Evolutionary conservation across 2,888 invertebrate genomes (phyloP), one percentile per base, ranked within the genome.

Genomic region (Rhyacophila evoluta): DNA sequence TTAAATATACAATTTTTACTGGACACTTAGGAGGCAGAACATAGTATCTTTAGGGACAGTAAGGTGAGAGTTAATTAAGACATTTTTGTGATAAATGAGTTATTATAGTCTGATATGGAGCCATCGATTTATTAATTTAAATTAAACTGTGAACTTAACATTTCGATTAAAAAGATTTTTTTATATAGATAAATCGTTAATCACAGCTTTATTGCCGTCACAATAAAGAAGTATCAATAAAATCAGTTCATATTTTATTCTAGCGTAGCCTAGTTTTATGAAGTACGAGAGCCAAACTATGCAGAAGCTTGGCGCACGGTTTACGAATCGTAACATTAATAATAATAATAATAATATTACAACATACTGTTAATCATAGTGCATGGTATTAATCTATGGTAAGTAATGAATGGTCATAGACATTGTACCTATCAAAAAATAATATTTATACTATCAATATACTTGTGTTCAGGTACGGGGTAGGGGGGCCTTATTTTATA

Each of bases 391-490:
- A 69, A 15, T 69, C 69, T 69, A 69, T 69, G 69, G 69, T 69
- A 69, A 69, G 33, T 69, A 69, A 69, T 69, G 69, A 69, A 69
- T 29, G 69, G 69, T 69, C 33, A 15, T 69, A n/a, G 33, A 69
- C 33, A 69, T 29, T 69, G 69, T 69, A 69, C 69, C 69, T 33
- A 29, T 29, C 33, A 11, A 69, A 69, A 69, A 55, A 55, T 55
- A 69, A 69, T 69, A 69, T 69, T 69, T 69, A 69, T 28, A 29
- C 69, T 69, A 69, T 29, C 29, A 28, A 69, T 69, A 69, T 12
- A 29, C 19, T 39, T 70, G 74, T 79, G 75, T 75, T 81, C 81
- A 81, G 81, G 81, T 81, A 81, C 81, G 70, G 77, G 72, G 71
- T 69, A 41, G 76, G 69, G 72, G 78, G 78, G 78, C 75, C 74